Conservation (phyloP, 2,113 vertebrate species). For the Onychorhynchus coronatus region DNA sequence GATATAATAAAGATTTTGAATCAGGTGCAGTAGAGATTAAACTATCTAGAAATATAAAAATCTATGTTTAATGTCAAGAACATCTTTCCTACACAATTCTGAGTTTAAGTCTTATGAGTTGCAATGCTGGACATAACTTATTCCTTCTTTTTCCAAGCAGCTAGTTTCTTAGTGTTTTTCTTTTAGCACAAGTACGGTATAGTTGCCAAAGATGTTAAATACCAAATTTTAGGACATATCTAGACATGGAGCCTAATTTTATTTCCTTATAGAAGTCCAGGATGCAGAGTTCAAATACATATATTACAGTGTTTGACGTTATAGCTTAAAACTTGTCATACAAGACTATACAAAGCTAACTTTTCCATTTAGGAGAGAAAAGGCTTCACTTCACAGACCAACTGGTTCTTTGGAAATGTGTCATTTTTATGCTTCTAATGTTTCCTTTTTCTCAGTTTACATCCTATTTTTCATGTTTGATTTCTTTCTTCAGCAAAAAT, state of each 20-base stretch:
- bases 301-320: background rate
- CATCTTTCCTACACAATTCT: background rate
- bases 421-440: background rate
- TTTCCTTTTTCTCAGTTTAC: background rate
- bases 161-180: background rate
- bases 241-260: background rate
- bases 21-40: background rate
- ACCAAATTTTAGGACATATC: background rate
- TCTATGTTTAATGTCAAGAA: background rate
- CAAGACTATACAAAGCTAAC: background rate
- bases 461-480: background rate
- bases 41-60: background rate
- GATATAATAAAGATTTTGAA: background rate
- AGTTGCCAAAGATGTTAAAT: background rate
- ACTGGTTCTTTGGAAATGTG: background rate
- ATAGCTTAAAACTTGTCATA: background rate
- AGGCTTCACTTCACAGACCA: background rate
- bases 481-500: background rate
- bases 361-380: background rate
- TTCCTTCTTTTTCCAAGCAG: background rate
- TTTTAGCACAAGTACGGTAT: background rate
- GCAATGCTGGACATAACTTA: background rate
- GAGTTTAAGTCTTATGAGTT: background rate
- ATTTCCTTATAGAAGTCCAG: background rate
- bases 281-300: background rate